Conservation (phyloP, 2,888 invertebrate species). For the Trachelus stipa region DNA sequence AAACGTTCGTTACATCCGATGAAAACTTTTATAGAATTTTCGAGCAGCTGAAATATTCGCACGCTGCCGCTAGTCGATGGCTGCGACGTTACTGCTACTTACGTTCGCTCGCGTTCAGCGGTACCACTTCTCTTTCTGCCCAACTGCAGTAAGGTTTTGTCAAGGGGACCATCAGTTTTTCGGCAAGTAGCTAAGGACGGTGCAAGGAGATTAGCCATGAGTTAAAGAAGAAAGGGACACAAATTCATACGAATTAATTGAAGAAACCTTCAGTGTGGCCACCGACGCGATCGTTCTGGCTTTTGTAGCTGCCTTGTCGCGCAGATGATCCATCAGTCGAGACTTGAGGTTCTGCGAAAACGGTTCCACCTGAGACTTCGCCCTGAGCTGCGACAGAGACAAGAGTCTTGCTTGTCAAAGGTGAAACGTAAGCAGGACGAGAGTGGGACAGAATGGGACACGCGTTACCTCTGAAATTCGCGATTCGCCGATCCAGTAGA, state of each 20-base stretch:
- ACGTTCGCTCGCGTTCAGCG: conserved; percentile 31
- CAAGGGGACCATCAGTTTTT: conserved; percentile 29
- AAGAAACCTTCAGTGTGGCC: conserved; percentile 7
- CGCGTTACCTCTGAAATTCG: conserved; percentile 45
- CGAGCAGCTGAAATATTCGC: neutral
- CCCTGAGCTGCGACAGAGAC: conserved; percentile 38
- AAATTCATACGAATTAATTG: neutral
- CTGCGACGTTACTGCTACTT: conserved; percentile 24
- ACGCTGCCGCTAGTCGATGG: neutral
- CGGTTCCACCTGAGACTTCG: conserved; percentile 44
- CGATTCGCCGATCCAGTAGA: conserved; percentile 55
- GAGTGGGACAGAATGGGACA: neutral
- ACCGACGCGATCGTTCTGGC: conserved; percentile 9
- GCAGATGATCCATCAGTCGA: conserved; percentile 30
- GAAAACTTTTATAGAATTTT: no score
- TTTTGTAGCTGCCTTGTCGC: conserved; percentile 21
- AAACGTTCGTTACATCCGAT: conserved; percentile 11
- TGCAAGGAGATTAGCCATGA: conserved; percentile 9
- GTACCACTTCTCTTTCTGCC: conserved; percentile 43
- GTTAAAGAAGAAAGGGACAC: conserved; percentile 9
- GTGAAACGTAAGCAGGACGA: neutral
- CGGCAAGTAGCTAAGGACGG: conserved; percentile 9
- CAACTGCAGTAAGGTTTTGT: conserved; percentile 51
- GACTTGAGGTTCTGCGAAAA: conserved; percentile 41
- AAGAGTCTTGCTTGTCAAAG: neutral